A percentile compares a stretch with the other conserved stretches of the same genome.
Evolutionary conservation across 2,113 vertebrate genomes (phyloP).

Genomic region (Cynopterus brachyotis): DNA sequence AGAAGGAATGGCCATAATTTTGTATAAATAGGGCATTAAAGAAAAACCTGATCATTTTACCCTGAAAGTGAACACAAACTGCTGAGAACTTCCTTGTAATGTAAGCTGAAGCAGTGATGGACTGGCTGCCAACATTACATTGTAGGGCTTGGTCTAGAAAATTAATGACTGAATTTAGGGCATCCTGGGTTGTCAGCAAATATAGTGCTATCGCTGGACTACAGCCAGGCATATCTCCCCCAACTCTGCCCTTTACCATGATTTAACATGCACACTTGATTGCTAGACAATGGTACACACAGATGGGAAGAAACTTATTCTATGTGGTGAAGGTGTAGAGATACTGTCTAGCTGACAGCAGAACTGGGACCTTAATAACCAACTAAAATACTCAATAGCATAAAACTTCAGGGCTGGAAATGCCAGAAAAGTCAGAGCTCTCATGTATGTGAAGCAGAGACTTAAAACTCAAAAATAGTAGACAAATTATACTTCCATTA

Average conservation of each 20-base stretch:
- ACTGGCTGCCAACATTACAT: not conserved
- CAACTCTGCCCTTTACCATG: not conserved
- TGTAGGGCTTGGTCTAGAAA: not conserved
- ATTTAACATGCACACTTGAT: not conserved
- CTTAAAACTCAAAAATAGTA: not conserved
- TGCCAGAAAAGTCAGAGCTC: not conserved
- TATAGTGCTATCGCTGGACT: not conserved
- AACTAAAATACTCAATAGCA: not conserved
- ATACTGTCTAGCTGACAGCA: not conserved
- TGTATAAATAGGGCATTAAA: not conserved
- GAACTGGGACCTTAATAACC: not conserved
- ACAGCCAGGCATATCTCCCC: not conserved
- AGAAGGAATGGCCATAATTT: not conserved
- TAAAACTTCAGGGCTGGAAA: not conserved
- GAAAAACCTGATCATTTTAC: not conserved
- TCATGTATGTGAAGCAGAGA: slow-evolving; percentile 10
- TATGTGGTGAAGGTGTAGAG: not conserved
- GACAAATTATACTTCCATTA: not conserved
- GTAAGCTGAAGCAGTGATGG: not conserved
- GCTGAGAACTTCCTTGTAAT: not conserved
- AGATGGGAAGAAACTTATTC: not conserved
- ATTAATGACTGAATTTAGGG: not conserved
- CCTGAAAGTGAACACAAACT: not conserved
- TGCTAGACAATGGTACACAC: not conserved
- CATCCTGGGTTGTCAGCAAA: not conserved